Conservation (phyloP, 1,140 invertebrate genomes). For the Cardiocondyla obscurior region DNA sequence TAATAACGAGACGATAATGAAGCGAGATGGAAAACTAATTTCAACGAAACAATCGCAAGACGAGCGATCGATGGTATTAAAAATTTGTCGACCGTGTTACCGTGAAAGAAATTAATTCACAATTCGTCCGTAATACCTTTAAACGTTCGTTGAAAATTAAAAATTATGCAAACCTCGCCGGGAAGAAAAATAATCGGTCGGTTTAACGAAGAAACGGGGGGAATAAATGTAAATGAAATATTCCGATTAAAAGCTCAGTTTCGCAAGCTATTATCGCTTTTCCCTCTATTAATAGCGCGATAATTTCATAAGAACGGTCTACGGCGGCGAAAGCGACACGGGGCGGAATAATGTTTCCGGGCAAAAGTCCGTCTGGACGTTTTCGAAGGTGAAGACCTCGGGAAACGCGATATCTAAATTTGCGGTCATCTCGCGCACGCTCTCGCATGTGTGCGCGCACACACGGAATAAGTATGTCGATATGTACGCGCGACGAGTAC, state of each 20-base stretch:
- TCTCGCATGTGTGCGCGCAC: neutral
- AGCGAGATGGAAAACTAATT: neutral
- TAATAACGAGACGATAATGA: constrained; percentile 1
- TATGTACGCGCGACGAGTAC: constrained; percentile 15
- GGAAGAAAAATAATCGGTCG: neutral
- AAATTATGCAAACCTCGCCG: neutral
- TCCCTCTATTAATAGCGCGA: neutral
- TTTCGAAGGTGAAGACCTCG: constrained; percentile 44
- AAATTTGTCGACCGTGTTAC: neutral
- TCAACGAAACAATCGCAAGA: neutral
- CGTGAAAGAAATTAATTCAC: neutral
- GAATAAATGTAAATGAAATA: neutral
- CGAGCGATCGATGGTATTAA: neutral
- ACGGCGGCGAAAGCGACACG: neutral
- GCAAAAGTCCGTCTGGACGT: neutral
- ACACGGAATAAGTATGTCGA: constrained; percentile 4
- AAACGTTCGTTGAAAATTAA: neutral
- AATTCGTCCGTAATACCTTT: neutral
- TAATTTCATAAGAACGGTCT: neutral
- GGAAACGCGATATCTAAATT: constrained; percentile 53
- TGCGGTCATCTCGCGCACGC: constrained; percentile 43
- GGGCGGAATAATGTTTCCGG: constrained; percentile 5
- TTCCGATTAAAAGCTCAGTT: neutral
- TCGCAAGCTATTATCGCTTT: neutral
- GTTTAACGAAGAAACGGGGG: neutral